A percentile compares a stretch with the other conserved stretches of the same genome.
phyloP scores from a whole-genome alignment of 2,888 invertebrate genomes.

The Drosophila niveifrons region DNA sequence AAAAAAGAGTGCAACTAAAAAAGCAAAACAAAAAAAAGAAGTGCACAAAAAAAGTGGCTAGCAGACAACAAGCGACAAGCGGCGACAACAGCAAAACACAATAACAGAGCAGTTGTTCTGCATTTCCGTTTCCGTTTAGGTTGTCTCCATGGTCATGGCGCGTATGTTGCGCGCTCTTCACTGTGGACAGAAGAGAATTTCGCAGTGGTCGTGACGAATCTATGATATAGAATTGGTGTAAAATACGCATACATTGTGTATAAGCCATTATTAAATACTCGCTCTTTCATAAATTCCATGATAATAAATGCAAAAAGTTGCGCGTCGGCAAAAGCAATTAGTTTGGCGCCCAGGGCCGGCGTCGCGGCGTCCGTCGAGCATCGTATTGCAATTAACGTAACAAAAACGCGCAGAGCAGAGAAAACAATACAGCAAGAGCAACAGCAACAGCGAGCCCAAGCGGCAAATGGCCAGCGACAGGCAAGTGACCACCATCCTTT shows the following conservation, averaged over 20 bases:
- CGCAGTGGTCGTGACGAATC: conserved; percentile 52
- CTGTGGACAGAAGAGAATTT: conserved; percentile 21
- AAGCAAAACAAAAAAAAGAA: conserved; percentile 33
- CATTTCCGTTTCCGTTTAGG: conserved; percentile 75
- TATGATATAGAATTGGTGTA: conserved; percentile 18
- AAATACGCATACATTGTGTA: conserved; percentile 14
- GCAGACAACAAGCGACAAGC: conserved; percentile 43
- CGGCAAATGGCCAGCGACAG: conserved; percentile 50
- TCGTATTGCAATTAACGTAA: conserved; percentile 77
- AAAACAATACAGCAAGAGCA: conserved; percentile 58
- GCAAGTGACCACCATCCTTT: conserved; percentile 9
- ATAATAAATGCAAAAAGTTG: conserved; percentile 42
- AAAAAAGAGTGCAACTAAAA: conserved; percentile 29
- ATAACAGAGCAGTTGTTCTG: conserved; percentile 67
- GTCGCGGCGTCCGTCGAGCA: conserved; percentile 53
- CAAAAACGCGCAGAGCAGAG: conserved; percentile 57
- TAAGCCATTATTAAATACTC: conserved; percentile 47
- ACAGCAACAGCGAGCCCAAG: conserved; percentile 27
- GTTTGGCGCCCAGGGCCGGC: conserved; percentile 65
- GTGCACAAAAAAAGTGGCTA: conserved; percentile 16
- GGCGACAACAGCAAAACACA: conserved; percentile 45
- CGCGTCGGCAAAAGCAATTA: conserved; percentile 71
- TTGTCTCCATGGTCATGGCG: conserved; percentile 21
- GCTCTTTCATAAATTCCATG: conserved; percentile 62
- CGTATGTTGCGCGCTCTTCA: conserved; percentile 20